Evolutionary conservation across 2,888 invertebrate genomes (phyloP).

Genomic region (Aleiodes leptofemur): DNA sequence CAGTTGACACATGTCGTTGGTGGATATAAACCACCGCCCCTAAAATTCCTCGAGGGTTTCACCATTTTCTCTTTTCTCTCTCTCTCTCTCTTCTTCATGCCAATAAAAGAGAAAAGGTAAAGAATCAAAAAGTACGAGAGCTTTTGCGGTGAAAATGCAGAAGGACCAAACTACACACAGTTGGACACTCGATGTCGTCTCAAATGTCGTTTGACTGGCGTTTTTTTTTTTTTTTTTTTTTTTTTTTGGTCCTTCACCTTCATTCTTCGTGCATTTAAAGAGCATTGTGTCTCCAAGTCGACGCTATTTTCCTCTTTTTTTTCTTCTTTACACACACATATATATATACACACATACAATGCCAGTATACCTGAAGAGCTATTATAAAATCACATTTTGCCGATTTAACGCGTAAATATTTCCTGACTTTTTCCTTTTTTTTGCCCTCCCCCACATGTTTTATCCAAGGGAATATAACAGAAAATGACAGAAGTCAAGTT

Average conservation of each 20-base stretch:
- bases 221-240: conserved; percentile 3
- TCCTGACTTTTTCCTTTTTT: not conserved
- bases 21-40: conserved; percentile 27
- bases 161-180: conserved; percentile 58
- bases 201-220: conserved; percentile 67
- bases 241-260: conserved; percentile 22
- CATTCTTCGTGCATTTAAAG: not conserved
- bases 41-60: conserved; percentile 15
- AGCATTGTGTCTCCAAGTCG: not conserved
- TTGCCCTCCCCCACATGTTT: not conserved
- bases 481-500: not conserved
- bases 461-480: not conserved
- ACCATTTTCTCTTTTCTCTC: not conserved
- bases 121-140: not conserved
- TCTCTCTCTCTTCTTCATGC: not conserved
- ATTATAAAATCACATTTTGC: not conserved
- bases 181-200: conserved; percentile 68
- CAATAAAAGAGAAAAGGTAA: not conserved
- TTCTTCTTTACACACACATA: not conserved
- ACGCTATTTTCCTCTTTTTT: conserved; percentile 5
- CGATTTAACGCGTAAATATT: conserved; percentile 8
- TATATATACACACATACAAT: not conserved
- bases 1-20: conserved; percentile 31
- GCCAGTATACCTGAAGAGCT: not conserved
- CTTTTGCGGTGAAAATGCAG: conserved; percentile 5